Evolutionary conservation across 2,888 invertebrate genomes (phyloP).

Genomic region (Apamea monoglypha): DNA sequence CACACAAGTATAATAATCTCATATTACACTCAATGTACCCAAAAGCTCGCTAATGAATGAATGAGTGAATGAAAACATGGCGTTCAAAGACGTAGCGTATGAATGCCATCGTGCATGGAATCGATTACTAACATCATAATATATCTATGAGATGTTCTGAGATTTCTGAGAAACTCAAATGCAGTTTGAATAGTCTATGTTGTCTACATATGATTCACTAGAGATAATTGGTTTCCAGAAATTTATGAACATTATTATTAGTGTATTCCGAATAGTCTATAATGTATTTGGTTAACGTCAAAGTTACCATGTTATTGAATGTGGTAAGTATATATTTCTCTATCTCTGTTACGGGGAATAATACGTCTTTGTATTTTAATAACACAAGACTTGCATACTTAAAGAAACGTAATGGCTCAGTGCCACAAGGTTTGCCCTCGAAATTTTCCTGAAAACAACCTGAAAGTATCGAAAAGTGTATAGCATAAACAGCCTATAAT

Average conservation of each 20-base stretch:
- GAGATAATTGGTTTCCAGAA: conserved; percentile 3
- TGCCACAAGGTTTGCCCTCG: not conserved
- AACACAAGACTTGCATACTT: not conserved
- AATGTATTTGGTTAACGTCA: not conserved
- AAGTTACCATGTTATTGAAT: not conserved
- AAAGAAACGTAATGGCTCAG: no score
- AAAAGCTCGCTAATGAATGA: conserved; percentile 20
- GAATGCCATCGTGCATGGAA: conserved; percentile 1
- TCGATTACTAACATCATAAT: not conserved
- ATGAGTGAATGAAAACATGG: conserved; percentile 20
- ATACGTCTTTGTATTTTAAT: not conserved
- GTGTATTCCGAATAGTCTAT: not conserved
- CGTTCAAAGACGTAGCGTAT: conserved; percentile 16
- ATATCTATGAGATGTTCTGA: not conserved
- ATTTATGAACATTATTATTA: not conserved
- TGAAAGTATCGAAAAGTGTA: not conserved
- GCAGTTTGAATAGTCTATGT: not conserved
- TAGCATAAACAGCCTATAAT: no score
- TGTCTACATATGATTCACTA: not conserved
- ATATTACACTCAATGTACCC: not conserved
- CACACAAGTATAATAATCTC: not conserved
- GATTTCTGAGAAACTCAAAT: conserved; percentile 8
- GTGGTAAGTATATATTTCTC: not conserved
- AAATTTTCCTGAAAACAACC: not conserved
- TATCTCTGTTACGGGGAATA: no score